A percentile compares a stretch with the other conserved stretches of the same genome.
phyloP scores from a whole-genome alignment of 1,140 invertebrate genomes.

The Achatina immaculata region DNA sequence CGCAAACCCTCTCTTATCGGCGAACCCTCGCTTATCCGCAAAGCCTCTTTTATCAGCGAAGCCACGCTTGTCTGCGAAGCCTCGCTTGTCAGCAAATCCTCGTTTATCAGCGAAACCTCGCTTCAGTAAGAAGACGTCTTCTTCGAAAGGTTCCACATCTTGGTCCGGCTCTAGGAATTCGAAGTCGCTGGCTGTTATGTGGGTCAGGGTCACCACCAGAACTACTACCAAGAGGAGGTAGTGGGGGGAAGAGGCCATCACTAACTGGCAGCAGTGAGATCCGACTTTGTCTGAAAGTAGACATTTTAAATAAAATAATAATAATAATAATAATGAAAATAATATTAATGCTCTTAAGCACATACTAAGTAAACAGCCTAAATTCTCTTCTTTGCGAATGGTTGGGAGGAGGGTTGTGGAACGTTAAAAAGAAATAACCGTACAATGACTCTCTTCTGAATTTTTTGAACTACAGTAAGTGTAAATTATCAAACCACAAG shows the following conservation, averaged over 20 bases:
- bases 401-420: no score
- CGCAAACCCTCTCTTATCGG: slow-evolving; percentile 47
- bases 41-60: slow-evolving; percentile 48
- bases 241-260: slow-evolving; percentile 19
- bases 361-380: no score
- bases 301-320: neutral
- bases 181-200: slow-evolving; percentile 20
- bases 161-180: slow-evolving; percentile 24
- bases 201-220: slow-evolving; percentile 21
- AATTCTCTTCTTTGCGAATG: no score
- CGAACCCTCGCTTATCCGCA: slow-evolving; percentile 47
- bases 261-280: neutral
- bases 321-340: no score
- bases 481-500: no score
- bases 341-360: no score
- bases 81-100: slow-evolving; percentile 47
- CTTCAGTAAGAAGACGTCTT: slow-evolving; percentile 8
- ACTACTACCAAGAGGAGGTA: slow-evolving; percentile 10
- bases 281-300: no score
- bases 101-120: slow-evolving; percentile 29
- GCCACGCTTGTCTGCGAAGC: slow-evolving; percentile 45
- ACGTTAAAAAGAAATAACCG: no score
- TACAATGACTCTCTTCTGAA: no score
- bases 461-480: no score
- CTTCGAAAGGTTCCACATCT: slow-evolving; percentile 16